Evolutionary conservation across 2,797 vertebrate species (phyloP), one percentile per base, ranked within the genome.

Genomic region (Kryptopterus vitreolus): DNA sequence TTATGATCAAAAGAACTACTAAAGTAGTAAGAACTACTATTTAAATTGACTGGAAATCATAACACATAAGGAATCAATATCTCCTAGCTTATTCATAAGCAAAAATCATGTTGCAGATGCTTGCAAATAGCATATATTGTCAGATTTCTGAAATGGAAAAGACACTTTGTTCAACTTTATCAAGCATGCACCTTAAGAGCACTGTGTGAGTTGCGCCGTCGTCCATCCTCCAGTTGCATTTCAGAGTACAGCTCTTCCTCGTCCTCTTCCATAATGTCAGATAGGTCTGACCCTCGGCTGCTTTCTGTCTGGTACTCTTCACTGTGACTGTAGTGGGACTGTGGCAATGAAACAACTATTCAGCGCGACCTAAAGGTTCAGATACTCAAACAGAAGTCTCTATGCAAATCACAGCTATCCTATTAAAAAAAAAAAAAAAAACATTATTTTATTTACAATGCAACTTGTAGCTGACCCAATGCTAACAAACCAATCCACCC

Each of bases 181-280:
- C 15, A 13, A 3, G 3, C 38, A 3, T 24, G 87, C 93, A 99
- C 97, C 97, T 99, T 99, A 85, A 96, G 94, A 53, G 96, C 88
- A 26, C 91, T 93, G 91, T 98, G 97, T 31, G 98, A 95, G 65
- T 95, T 97, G 87, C 96, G 92, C 82, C 96, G 89, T 50, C 95
- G 95, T 76, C 96, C 95, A 3, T 97, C 97, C 87, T 98, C 97
- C 90, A 96, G 94, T 90, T 98, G 96, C 96, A 98, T 98, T 92
- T 99, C 97, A 0, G 96, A 98, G 93, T 95, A 97, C 26, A 99
- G 94, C 89, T 99, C 98, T 85, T 99, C 98, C 92, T 99, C 98
- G 13, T 99, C 98, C 89, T 99, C 98, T 89, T 99, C 98, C 96
- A 98, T 94, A 89, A 99, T 99, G 92, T 99, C 98, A 0, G 98